Percentiles rank a stretch among this genome's conserved stretches.
Conservation (phyloP, 2,888 invertebrate genomes). For the Crematogaster levior region DNA sequence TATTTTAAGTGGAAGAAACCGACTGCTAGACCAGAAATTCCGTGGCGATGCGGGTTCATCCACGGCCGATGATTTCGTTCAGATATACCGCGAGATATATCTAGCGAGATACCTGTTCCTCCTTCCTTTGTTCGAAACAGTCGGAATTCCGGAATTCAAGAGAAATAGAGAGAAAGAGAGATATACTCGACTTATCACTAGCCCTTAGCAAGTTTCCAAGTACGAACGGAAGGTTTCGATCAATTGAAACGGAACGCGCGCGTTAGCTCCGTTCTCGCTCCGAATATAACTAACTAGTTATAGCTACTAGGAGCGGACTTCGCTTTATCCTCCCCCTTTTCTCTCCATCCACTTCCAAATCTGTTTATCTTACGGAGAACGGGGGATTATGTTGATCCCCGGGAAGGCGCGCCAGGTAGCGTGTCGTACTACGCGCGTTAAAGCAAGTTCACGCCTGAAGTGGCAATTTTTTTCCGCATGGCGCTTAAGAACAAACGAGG, state of each 20-base stretch:
- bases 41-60: not conserved
- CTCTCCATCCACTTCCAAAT: constrained; percentile 50
- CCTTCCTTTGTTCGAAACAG: not conserved
- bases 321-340: not conserved
- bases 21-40: constrained; percentile 15
- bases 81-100: constrained; percentile 14
- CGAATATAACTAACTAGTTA: constrained; percentile 55
- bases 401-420: constrained; percentile 41
- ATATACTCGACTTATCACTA: constrained; percentile 7
- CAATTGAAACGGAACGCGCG: constrained; percentile 34
- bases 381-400: constrained; percentile 52
- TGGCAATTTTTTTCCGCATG: constrained; percentile 45
- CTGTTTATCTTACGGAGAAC: constrained; percentile 67
- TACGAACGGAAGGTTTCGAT: constrained; percentile 3
- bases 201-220: constrained; percentile 52
- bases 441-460: constrained; percentile 37
- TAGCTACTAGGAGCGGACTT: constrained; percentile 21
- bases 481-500: not conserved
- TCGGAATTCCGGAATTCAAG: constrained; percentile 17
- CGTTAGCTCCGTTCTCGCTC: constrained; percentile 47
- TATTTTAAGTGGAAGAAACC: constrained; percentile 47
- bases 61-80: constrained; percentile 30
- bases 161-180: not conserved
- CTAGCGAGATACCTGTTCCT: not conserved
- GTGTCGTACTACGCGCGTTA: constrained; percentile 21